Conservation (phyloP, 1,140 invertebrate genomes). For the Aphelenchoides fujianensis region DNA sequence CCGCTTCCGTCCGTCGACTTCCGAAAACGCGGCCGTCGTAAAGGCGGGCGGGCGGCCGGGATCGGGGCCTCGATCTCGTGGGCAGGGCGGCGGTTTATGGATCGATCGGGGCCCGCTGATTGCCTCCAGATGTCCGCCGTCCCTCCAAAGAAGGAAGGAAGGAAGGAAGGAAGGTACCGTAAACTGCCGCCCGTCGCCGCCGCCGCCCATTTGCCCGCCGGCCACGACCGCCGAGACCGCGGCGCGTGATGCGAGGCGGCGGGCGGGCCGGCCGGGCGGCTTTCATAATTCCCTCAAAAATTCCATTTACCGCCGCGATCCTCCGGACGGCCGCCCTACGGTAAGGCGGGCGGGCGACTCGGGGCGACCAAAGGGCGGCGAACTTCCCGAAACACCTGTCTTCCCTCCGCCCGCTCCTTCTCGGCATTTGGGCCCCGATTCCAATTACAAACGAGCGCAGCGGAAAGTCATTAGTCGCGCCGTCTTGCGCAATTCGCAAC, state of each 20-base stretch:
- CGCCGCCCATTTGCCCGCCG: background rate
- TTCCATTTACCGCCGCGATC: conserved; percentile 1
- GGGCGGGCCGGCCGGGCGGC: background rate
- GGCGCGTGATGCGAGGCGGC: background rate
- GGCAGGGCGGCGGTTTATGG: background rate
- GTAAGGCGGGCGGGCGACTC: background rate
- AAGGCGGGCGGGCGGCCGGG: too few species aligned
- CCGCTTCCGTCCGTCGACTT: too few species aligned
- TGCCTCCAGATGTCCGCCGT: background rate
- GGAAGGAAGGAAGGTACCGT: background rate
- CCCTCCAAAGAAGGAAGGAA: background rate
- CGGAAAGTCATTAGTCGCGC: background rate
- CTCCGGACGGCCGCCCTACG: too few species aligned
- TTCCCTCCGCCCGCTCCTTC: background rate
- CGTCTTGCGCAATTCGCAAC: background rate
- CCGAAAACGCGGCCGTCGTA: too few species aligned
- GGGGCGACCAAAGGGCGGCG: too few species aligned
- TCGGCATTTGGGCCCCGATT: background rate
- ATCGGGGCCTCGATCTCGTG: too few species aligned
- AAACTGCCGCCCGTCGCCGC: background rate
- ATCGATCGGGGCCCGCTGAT: conserved; percentile 2
- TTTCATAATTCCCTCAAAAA: background rate
- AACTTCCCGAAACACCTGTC: conserved; percentile 1
- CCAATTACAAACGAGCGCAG: background rate
- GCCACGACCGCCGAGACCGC: background rate